These are phyloP conservation scores for Petrosia ficiformis DNA, from an alignment of 37 sponge, comb jelly and placozoan species.

Conservation along the genomic window DNA sequence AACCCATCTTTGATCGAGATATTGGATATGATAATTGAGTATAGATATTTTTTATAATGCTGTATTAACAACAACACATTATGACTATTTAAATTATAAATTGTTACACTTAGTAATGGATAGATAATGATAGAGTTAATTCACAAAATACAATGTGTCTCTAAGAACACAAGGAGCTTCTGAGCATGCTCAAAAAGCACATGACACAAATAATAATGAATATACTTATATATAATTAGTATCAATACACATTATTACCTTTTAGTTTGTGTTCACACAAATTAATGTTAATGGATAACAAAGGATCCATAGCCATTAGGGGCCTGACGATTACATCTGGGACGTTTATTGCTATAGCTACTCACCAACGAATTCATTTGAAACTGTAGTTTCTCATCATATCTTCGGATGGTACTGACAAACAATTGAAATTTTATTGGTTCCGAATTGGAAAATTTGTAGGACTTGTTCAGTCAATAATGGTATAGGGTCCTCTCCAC, in stretches of 20 bases:
- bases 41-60: too few species aligned
- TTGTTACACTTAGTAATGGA: background rate
- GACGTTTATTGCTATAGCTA: background rate
- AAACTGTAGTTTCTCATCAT: background rate
- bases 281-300: background rate
- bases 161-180: too few species aligned
- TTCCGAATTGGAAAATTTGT: background rate
- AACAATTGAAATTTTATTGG: background rate
- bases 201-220: too few species aligned
- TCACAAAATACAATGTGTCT: background rate
- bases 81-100: too few species aligned
- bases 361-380: background rate
- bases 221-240: too few species aligned
- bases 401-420: background rate
- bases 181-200: too few species aligned
- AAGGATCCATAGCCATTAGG: background rate
- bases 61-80: too few species aligned
- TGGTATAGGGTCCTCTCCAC: slow-evolving; percentile 10
- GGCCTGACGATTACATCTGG: background rate
- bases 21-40: too few species aligned
- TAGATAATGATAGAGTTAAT: background rate
- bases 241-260: background rate
- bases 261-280: background rate
- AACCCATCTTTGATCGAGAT: too few species aligned
- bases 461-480: slow-evolving; percentile 2